phyloP scores from a whole-genome alignment of 2,888 invertebrate genomes.

The Lasioglossum vierecki region DNA sequence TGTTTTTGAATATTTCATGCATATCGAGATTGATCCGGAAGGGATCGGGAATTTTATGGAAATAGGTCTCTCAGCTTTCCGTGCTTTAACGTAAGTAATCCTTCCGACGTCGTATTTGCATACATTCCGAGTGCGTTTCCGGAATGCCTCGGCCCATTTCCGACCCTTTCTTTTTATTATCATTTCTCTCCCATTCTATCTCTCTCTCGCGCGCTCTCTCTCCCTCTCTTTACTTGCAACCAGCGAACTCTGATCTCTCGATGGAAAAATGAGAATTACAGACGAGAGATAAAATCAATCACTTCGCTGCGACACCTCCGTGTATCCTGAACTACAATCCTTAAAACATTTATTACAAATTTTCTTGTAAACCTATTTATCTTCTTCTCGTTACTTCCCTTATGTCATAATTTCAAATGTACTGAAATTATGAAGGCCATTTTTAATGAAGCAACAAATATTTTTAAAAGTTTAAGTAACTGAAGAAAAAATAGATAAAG shows the following conservation, averaged over 20 bases:
- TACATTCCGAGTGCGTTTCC: slow-evolving; percentile 59
- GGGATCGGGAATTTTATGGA: slow-evolving; percentile 60
- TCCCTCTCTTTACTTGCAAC: neutral
- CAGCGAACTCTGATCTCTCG: slow-evolving; percentile 30
- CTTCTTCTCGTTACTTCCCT: neutral
- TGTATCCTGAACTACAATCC: neutral
- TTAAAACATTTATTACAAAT: neutral
- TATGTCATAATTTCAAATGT: neutral
- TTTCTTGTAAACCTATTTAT: neutral
- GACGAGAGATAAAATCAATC: slow-evolving; percentile 12
- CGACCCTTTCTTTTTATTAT: slow-evolving; percentile 21
- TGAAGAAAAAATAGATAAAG: neutral
- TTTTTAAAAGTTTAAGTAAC: neutral
- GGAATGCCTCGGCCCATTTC: slow-evolving; percentile 38
- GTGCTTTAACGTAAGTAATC: slow-evolving; percentile 61
- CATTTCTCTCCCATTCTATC: neutral
- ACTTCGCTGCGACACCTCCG: slow-evolving; percentile 9
- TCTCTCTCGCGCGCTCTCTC: too few relatives aligned
- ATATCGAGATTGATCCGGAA: slow-evolving; percentile 58
- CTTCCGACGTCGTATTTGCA: slow-evolving; percentile 58
- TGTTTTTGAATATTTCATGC: slow-evolving; percentile 62
- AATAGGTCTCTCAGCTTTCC: slow-evolving; percentile 42
- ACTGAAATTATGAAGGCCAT: neutral
- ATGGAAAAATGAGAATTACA: slow-evolving; percentile 37
- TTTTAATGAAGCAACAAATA: neutral